Percentiles rank a stretch among this genome's conserved stretches.
Evolutionary conservation across 2,113 vertebrate genomes (phyloP).

Genomic region (Cinclus mexicanus): DNA sequence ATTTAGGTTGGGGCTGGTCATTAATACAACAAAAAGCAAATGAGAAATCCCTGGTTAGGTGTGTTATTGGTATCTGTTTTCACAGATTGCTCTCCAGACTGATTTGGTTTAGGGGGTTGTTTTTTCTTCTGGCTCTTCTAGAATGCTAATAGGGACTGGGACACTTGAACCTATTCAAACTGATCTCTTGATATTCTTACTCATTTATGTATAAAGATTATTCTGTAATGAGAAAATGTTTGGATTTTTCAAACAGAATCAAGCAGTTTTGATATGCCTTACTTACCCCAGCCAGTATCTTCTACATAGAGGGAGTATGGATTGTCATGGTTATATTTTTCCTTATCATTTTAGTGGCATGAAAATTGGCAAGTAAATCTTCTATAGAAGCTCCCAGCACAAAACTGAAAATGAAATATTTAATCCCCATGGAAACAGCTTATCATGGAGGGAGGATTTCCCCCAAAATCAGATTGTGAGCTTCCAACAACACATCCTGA

Average conservation of each 20-base stretch:
- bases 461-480: neutral
- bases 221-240: neutral
- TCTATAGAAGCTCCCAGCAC: neutral
- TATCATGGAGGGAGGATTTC: neutral
- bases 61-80: neutral
- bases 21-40: neutral
- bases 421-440: constrained; percentile 32
- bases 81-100: neutral
- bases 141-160: neutral
- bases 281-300: neutral
- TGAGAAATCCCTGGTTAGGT: neutral
- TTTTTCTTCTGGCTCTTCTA: neutral
- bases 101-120: rapidly evolving
- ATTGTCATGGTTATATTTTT: neutral
- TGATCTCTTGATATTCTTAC: neutral
- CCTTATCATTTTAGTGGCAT: neutral
- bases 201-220: neutral
- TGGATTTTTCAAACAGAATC: neutral
- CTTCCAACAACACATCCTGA: neutral
- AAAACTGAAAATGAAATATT: constrained; percentile 21
- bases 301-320: neutral
- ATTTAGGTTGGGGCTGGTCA: neutral
- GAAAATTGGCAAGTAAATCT: neutral
- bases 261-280: neutral
- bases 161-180: neutral